Evolutionary conservation across 2,113 vertebrate species (phyloP), one percentile per base, ranked within the genome.

Genomic region (Callorhinus ursinus): DNA sequence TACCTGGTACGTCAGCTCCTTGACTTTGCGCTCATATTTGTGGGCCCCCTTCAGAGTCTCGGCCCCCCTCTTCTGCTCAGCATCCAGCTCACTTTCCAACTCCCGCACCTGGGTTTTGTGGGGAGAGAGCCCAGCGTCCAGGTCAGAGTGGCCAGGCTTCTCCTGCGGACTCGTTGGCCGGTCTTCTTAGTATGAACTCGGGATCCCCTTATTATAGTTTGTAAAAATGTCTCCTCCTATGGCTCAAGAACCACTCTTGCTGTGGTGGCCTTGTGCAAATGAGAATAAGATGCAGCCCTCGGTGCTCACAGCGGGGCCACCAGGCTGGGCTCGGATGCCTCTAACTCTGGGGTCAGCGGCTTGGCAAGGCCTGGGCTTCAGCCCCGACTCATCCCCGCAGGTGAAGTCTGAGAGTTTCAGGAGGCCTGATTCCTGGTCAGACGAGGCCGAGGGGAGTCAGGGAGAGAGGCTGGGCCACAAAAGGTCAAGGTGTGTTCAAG

Each of bases 1-100:
- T 96, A 98, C 98, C 98, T 99, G 99, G 96, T 99, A 99, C 1
- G 98, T 98, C 94, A 99, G 98, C 95, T 99, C 99, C 96, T 99
- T 99, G 57, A 99, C 96, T 87, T 98, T 97, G 49, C 98, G 97
- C 93, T 99, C 99, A 0, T 99, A 99, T 93, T 99, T 99, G 90
- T 98, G 97, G 88, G 98, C 96, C 0, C 98, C 98, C 95, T 99
- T 99, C 87, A 99, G 96, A 7, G 99, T 98, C 4, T 99, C 99
- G 0, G 97, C 74, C 2, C 98, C 98, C 95, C 97, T 97, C 79
- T 98, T 99, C 98, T 99, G 99, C 95, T 99, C 99, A 15, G 97
- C 96, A 1, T 99, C 98, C 21, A 99, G 98, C 85, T 99, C 98
- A 0, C 96, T 98, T 97, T 99, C 99, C 59, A 99, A 65, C 93